phyloP scores from a whole-genome alignment of 2,797 vertebrate genomes.

The Garrulus glandarius region DNA sequence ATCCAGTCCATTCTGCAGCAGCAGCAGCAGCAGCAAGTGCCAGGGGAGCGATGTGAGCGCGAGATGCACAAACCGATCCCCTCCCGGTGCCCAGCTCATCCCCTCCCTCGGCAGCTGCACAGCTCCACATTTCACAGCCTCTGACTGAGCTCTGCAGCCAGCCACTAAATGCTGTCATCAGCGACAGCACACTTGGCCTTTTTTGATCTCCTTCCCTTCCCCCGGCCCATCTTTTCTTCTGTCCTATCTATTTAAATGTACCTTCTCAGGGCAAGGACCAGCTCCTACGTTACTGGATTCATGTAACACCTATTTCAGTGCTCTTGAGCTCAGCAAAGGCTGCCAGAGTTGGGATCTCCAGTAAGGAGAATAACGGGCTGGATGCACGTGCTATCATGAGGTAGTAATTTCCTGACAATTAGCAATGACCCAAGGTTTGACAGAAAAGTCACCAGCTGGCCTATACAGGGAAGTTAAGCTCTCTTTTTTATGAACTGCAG shows the following conservation, averaged over 20 bases:
- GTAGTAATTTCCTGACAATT: neutral
- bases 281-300: neutral
- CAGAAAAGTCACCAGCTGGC: neutral
- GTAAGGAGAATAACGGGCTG: neutral
- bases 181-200: neutral
- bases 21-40: neutral
- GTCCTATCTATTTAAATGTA: neutral
- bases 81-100: neutral
- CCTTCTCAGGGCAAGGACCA: neutral
- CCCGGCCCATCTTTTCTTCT: neutral
- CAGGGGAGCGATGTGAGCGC: rapidly evolving
- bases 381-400: rapidly evolving
- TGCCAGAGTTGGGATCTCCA: neutral
- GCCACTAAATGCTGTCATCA: neutral
- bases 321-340: neutral
- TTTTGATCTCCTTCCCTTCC: too few relatives aligned
- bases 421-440: neutral
- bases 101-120: neutral
- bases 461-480: neutral
- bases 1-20: neutral
- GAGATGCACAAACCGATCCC: rapidly evolving
- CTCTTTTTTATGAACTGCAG: neutral
- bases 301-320: rapidly evolving
- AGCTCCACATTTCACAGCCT: neutral
- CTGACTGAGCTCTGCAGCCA: neutral